Evolutionary conservation across 2,797 vertebrate genomes (phyloP).

Genomic region (Enteromius mattozi): DNA sequence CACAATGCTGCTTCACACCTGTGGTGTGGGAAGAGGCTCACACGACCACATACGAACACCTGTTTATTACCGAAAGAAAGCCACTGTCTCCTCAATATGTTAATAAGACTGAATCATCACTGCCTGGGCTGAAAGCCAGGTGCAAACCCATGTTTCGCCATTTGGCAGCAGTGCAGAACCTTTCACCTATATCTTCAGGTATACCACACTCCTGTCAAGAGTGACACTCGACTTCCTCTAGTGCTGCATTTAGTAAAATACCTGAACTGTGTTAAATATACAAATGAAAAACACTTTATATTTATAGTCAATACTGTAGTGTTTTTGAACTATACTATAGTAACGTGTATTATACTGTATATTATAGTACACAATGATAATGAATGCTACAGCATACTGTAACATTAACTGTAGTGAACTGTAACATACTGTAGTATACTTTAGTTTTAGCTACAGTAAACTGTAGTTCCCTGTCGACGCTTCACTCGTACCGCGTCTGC

Average conservation of each 20-base stretch:
- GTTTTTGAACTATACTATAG: too few species aligned
- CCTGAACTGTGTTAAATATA: too few species aligned
- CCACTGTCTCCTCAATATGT: conserved; percentile 73
- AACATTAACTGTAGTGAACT: too few species aligned
- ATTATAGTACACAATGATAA: too few species aligned
- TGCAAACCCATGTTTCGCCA: conserved; percentile 51
- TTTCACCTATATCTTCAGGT: conserved; percentile 54
- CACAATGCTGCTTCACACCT: background rate
- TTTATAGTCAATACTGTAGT: too few species aligned
- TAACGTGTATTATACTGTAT: too few species aligned
- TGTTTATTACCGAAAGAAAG: conserved; percentile 70
- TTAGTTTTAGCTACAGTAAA: too few species aligned
- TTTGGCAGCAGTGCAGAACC: conserved; percentile 45
- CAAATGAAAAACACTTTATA: too few species aligned
- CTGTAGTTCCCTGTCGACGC: too few species aligned
- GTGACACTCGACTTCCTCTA: background rate
- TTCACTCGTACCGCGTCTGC: too few species aligned
- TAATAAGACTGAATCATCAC: conserved; percentile 79
- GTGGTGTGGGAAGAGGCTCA: conserved; percentile 41
- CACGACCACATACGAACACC: conserved; percentile 65
- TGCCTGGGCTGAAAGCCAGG: conserved; percentile 64
- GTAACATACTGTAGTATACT: too few species aligned
- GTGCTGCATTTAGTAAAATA: background rate
- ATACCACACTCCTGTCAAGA: background rate
- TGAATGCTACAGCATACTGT: too few species aligned